These are phyloP conservation scores for Hormaphis cornu DNA, from an alignment of 1,140 invertebrate species.

Conservation along the genomic window DNA sequence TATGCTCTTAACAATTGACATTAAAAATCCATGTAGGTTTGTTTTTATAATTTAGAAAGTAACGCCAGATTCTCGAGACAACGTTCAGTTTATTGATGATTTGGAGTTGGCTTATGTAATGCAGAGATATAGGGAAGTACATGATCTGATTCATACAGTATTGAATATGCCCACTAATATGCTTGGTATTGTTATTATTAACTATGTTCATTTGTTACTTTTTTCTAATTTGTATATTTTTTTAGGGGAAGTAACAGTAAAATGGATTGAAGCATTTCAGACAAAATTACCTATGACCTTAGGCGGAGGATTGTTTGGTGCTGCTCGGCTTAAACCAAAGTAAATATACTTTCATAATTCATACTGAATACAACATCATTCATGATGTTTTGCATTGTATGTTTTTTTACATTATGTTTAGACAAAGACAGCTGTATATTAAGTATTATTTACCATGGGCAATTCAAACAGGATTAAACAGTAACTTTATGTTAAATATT, in stretches of 20 bases:
- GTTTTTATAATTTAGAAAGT: slow-evolving; percentile 56
- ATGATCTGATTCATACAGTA: slow-evolving; percentile 87
- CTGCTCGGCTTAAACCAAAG: slow-evolving; percentile 69
- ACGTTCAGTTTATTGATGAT: slow-evolving; percentile 87
- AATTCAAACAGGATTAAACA: slow-evolving; percentile 62
- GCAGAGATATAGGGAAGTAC: slow-evolving; percentile 80
- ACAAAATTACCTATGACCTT: slow-evolving; percentile 83
- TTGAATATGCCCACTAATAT: slow-evolving; percentile 92
- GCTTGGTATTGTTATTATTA: slow-evolving; percentile 56
- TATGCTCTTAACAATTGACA: neutral
- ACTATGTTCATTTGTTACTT: neutral
- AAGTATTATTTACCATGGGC: slow-evolving; percentile 81
- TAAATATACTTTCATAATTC: slow-evolving; percentile 42
- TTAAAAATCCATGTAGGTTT: neutral
- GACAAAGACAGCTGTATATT: slow-evolving; percentile 70
- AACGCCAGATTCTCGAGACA: slow-evolving; percentile 80
- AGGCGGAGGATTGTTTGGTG: slow-evolving; percentile 75
- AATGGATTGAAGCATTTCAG: slow-evolving; percentile 94
- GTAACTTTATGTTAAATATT: slow-evolving; percentile 67
- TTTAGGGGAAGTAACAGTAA: slow-evolving; percentile 77
- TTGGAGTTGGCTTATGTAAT: slow-evolving; percentile 88
- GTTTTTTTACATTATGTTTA: slow-evolving; percentile 39
- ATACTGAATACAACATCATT: too few species aligned
- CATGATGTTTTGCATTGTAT: neutral
- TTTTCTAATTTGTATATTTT: slow-evolving; percentile 14